phyloP scores from a whole-genome alignment of 2,113 vertebrate genomes.

The Varanus komodoensis region DNA sequence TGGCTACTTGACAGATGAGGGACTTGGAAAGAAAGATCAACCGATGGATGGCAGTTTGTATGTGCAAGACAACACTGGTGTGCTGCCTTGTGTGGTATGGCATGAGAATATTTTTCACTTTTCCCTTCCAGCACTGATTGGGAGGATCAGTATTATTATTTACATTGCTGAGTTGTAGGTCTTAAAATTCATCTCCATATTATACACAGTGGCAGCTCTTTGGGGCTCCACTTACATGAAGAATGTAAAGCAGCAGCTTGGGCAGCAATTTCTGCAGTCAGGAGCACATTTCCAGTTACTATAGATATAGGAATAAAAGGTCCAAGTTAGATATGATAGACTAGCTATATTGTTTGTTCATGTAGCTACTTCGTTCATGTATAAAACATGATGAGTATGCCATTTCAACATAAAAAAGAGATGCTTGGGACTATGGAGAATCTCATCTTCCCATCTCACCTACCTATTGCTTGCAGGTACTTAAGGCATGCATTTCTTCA shows the following conservation, averaged over 20 bases:
- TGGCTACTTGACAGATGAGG: conserved; percentile 77
- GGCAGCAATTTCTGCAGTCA: background rate
- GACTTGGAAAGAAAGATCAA: conserved; percentile 48
- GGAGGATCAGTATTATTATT: background rate
- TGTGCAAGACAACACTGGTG: conserved; percentile 78
- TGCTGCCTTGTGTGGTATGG: conserved; percentile 81
- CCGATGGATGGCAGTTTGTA: conserved; percentile 72
- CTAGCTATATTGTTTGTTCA: background rate
- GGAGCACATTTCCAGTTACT: background rate
- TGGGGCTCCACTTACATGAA: too few relatives aligned
- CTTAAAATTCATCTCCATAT: background rate
- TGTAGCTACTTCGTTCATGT: background rate
- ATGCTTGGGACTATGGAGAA: background rate
- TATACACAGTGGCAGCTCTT: background rate
- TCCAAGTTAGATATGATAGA: background rate
- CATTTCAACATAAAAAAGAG: background rate
- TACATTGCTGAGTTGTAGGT: background rate
- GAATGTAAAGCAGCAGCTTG: background rate
- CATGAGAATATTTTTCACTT: background rate
- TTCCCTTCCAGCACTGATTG: background rate
- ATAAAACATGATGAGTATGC: background rate
- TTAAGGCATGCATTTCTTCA: background rate
- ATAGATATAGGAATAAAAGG: background rate
- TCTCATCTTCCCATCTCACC: background rate
- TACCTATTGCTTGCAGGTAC: background rate